Evolutionary conservation across 2,888 invertebrate genomes (phyloP).

Genomic region (Drosophila lutescens): DNA sequence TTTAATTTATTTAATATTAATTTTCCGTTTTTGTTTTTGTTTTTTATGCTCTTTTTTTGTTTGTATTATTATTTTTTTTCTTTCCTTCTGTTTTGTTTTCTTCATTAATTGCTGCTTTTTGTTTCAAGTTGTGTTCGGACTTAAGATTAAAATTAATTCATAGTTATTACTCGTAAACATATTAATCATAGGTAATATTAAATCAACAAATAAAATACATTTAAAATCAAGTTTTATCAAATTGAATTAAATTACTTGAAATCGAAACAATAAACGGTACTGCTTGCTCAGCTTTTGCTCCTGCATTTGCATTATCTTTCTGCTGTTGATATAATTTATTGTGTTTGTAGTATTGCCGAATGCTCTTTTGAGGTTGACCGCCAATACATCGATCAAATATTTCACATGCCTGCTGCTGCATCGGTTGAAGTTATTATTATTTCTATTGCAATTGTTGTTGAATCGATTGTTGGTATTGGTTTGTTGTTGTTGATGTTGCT

Average conservation of each 20-base stretch:
- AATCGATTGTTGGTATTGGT: constrained; percentile 24
- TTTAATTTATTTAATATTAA: constrained; percentile 37
- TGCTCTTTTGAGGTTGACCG: constrained; percentile 28
- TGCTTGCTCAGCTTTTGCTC: constrained; percentile 21
- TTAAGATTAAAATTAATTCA: constrained; percentile 44
- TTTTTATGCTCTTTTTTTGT: constrained; percentile 39
- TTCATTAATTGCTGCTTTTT: constrained; percentile 34
- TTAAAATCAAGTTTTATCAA: constrained; percentile 60
- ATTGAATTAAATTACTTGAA: constrained; percentile 62
- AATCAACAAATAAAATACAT: constrained; percentile 76
- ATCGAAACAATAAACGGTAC: constrained; percentile 62
- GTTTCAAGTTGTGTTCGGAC: constrained; percentile 32
- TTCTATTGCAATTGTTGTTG: constrained; percentile 28
- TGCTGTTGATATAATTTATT: constrained; percentile 26
- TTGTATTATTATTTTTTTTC: constrained; percentile 39
- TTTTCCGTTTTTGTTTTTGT: constrained; percentile 35
- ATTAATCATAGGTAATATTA: constrained; percentile 72
- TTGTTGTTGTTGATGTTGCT: constrained; percentile 11
- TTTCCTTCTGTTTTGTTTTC: constrained; percentile 25
- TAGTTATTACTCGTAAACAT: constrained; percentile 58
- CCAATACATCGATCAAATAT: constrained; percentile 33
- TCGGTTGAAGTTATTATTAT: constrained; percentile 25
- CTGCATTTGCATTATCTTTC: constrained; percentile 34
- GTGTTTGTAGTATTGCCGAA: constrained; percentile 42
- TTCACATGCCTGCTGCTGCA: constrained; percentile 22